Percentiles rank a stretch among this genome's conserved stretches.
These are phyloP conservation scores for Thymelicus lineola DNA, from an alignment of 2,888 invertebrate species.

Conservation along the genomic window DNA sequence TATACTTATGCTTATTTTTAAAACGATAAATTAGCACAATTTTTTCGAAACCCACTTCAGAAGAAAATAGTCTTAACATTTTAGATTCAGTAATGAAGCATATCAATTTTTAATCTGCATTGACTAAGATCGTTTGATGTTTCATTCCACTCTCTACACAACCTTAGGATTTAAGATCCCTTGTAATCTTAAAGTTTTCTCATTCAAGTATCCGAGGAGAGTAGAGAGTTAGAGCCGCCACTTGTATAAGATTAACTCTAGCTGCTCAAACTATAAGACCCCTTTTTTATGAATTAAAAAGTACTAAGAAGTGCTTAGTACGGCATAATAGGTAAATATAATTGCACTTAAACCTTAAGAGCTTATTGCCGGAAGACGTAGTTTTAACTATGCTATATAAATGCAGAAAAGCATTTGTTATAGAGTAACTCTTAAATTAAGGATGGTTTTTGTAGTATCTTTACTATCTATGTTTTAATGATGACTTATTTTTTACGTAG, in stretches of 20 bases:
- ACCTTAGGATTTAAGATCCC: conserved; percentile 44
- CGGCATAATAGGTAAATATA: conserved; percentile 23
- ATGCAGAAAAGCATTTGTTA: neutral
- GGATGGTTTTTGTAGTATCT: too few species aligned
- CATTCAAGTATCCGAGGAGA: conserved; percentile 45
- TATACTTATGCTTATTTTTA: too few species aligned
- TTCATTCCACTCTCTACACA: conserved; percentile 6
- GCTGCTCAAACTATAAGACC: conserved; percentile 28
- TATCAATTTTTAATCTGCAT: conserved; percentile 4
- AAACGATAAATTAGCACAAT: too few species aligned
- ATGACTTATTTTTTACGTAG: too few species aligned
- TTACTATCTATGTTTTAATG: too few species aligned
- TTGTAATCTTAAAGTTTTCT: conserved; percentile 49
- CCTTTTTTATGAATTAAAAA: conserved; percentile 32
- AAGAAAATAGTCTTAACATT: neutral
- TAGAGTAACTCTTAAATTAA: neutral
- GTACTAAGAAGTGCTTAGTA: conserved; percentile 27
- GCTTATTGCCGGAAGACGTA: conserved; percentile 12
- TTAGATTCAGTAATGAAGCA: conserved; percentile 1
- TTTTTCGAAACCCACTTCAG: neutral
- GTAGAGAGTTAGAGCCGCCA: conserved; percentile 40
- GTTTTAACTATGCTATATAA: conserved; percentile 12
- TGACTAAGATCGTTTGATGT: conserved; percentile 17
- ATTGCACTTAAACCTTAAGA: conserved; percentile 24
- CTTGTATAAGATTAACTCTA: conserved; percentile 34